Evolutionary conservation across 1,140 invertebrate genomes (phyloP), one percentile per base, ranked within the genome.

Genomic region (Zaprionus lachaisei): DNA sequence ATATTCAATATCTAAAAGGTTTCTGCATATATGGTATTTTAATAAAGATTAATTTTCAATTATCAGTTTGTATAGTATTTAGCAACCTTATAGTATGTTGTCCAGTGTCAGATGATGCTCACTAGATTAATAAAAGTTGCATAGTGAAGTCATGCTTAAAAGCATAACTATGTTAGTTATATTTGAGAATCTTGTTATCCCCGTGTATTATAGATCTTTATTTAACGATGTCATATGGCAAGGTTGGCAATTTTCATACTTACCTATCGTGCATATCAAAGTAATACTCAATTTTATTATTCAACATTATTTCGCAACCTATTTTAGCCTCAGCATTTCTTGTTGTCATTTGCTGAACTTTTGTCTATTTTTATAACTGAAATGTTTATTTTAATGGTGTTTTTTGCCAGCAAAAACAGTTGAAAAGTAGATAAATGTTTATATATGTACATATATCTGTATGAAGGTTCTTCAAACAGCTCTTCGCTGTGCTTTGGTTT

Each of bases 381-480:
- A 38, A 37, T 38, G 17, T 38, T 22, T 58, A 58, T 38, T 69
- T 34, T 28, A 37, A 51, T 69, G 5, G 15, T 37, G 38, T 51
- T 60, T 51, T 60, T 63, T 28, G 9, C 3, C 24, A 51, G 9
- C 67, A 61, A 68, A 67, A 20, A 34, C 2, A 49, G 22, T 62
- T 49, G n/a, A 62, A 67, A 20, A 31, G n/a, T 15, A 26, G 11
- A 65, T 34, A 44, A 20, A 31, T 20, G 20, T 17, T 11, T 24
- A 24, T 63, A 49, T 64, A 14, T 63, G 31, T 64, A 14, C 34
- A n/a, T 44, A 11, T 55, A 17, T 56, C 26, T 56, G 17, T 6
- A 58, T 69, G 72, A 74, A 69, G 72, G 72, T 41, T 69, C 66
- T 74, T 62, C 49, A 69, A 69, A 57, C 57, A n/a, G 64, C 55